These are phyloP conservation scores for Sus cebifrons DNA, from an alignment of 2,797 vertebrate species.

Conservation along the genomic window DNA sequence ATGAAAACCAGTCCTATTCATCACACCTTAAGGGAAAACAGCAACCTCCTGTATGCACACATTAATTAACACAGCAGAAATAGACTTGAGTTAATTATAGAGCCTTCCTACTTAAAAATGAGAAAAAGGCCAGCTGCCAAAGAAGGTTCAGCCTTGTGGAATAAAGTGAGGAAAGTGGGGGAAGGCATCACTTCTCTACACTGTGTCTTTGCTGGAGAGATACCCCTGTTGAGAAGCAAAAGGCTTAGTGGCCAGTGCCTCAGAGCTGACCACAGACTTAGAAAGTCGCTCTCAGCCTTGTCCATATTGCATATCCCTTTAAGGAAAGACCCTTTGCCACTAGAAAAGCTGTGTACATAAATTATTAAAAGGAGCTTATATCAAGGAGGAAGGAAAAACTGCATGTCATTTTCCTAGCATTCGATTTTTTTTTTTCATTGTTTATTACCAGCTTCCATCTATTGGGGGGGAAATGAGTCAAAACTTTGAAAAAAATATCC, in stretches of 20 bases:
- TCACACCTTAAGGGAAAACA: slow-evolving; percentile 62
- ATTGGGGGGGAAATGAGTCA: slow-evolving; percentile 42
- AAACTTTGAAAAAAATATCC: neutral
- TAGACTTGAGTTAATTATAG: slow-evolving; percentile 84
- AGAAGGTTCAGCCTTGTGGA: slow-evolving; percentile 10
- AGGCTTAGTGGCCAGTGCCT: neutral
- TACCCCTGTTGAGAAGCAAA: neutral
- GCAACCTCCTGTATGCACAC: slow-evolving; percentile 52
- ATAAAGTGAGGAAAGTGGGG: neutral
- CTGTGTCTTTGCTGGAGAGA: fast-evolving
- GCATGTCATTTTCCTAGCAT: slow-evolving; percentile 37
- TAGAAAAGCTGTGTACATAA: slow-evolving; percentile 44
- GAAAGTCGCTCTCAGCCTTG: neutral
- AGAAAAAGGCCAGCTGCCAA: slow-evolving; percentile 76
- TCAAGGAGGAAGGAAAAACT: slow-evolving; percentile 59
- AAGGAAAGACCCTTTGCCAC: neutral
- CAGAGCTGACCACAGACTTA: neutral
- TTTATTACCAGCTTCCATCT: slow-evolving; percentile 45
- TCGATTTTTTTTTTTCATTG: slow-evolving; percentile 62
- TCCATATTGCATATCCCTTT: neutral
- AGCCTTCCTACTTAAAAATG: slow-evolving; percentile 35
- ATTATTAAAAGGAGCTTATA: slow-evolving; percentile 69
- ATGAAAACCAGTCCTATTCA: slow-evolving; percentile 64
- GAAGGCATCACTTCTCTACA: neutral
- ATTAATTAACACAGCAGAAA: slow-evolving; percentile 87